Evolutionary conservation across 1,140 invertebrate species (phyloP).

Genomic region (Orchesella cincta): DNA sequence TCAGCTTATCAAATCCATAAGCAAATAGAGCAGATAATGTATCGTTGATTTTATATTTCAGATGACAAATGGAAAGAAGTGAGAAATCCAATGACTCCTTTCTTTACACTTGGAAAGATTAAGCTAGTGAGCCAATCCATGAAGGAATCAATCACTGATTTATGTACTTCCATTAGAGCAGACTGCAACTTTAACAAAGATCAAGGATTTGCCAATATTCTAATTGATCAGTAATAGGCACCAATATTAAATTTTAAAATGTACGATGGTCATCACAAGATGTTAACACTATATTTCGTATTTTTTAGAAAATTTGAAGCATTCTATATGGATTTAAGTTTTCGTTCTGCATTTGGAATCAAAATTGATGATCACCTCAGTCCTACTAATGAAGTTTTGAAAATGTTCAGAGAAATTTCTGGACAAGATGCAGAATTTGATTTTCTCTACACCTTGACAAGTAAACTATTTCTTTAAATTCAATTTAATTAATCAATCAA

Average conservation of each 20-base stretch:
- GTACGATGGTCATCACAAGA: not conserved
- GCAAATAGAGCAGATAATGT: not conserved
- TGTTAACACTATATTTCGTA: not conserved
- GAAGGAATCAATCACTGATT: not conserved
- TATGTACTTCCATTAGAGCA: not conserved
- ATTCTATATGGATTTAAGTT: conserved; percentile 11
- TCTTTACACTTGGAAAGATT: not conserved
- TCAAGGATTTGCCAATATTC: not conserved
- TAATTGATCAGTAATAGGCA: not conserved
- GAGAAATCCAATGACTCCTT: not conserved
- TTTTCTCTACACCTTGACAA: not conserved
- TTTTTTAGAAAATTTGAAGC: conserved; percentile 9
- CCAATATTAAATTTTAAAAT: not conserved
- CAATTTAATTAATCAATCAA: not conserved
- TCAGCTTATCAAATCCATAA: not conserved
- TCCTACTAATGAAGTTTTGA: not conserved
- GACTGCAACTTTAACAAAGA: not conserved
- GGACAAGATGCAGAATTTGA: conserved; percentile 4
- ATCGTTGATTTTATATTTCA: conserved; percentile 10
- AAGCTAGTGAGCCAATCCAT: conserved; percentile 14
- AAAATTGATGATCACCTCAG: not conserved
- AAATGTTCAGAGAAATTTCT: conserved; percentile 8
- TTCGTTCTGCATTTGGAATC: conserved; percentile 15
- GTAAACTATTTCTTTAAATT: not conserved
- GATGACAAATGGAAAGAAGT: conserved; percentile 54